Percentiles rank a stretch among this genome's conserved stretches.
Evolutionary conservation across 2,113 vertebrate genomes (phyloP).

Genomic region (Petroica traversi): DNA sequence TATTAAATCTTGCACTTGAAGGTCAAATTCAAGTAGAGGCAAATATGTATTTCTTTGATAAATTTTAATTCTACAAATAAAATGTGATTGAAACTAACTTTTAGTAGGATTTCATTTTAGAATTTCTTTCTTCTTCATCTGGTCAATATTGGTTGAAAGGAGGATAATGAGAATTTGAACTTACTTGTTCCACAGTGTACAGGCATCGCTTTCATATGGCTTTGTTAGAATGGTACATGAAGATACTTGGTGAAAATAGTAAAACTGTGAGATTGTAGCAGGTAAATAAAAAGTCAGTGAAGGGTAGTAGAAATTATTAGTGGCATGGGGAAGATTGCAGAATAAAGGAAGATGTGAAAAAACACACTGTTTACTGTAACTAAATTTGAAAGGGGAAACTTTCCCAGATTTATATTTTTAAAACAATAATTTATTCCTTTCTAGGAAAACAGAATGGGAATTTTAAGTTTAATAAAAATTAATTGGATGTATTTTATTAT

Average conservation of each 20-base stretch:
- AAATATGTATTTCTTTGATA: constrained; percentile 37
- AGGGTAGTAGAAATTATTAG: not conserved
- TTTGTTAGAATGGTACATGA: constrained; percentile 28
- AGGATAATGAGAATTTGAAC: constrained; percentile 21
- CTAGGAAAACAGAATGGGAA: not conserved
- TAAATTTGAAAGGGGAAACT: not conserved
- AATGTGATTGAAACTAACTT: constrained; percentile 18
- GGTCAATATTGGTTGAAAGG: constrained; percentile 4
- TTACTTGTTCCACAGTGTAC: not conserved
- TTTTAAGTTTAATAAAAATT: not conserved
- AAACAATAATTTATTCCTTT: not conserved
- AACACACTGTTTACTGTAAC: not conserved
- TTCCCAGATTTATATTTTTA: not conserved
- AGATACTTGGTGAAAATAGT: not conserved
- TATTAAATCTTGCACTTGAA: constrained; percentile 61
- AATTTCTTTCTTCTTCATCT: constrained; percentile 29
- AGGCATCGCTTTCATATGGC: not conserved
- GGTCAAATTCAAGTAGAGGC: constrained; percentile 59
- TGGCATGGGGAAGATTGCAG: not conserved
- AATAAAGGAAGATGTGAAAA: not conserved
- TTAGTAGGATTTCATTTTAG: not conserved
- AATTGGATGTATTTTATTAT: not conserved
- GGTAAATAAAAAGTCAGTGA: not conserved
- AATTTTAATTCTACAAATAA: constrained; percentile 40
- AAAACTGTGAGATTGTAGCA: not conserved